Percentiles rank a stretch among this genome's conserved stretches.
Conservation (phyloP, 1,140 invertebrate genomes). For the Drosophila melanica region DNA sequence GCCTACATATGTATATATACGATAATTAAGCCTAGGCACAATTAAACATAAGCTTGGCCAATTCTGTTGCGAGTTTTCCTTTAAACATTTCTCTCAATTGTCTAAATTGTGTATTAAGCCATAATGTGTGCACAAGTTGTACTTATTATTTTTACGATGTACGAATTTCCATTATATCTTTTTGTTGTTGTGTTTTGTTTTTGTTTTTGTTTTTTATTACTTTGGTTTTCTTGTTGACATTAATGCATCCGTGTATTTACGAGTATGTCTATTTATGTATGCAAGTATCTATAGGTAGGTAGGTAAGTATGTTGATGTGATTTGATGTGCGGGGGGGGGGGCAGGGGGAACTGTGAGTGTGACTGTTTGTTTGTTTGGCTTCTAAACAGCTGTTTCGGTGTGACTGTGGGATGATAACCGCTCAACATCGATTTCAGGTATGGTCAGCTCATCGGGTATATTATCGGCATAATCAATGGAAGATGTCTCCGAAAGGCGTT, state of each 20-base stretch:
- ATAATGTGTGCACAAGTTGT: neutral
- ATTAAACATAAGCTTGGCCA: neutral
- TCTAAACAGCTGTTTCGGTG: conserved; percentile 95
- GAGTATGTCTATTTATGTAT: neutral
- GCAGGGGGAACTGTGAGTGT: neutral
- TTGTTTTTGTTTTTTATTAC: neutral
- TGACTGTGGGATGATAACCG: conserved; percentile 95
- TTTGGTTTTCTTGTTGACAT: neutral
- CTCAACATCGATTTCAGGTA: conserved; percentile 95
- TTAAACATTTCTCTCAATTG: neutral
- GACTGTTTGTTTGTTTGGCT: neutral
- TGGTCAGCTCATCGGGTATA: conserved; percentile 93
- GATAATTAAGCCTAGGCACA: no score
- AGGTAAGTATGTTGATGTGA: neutral
- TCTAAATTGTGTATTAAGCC: neutral
- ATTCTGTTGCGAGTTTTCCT: neutral
- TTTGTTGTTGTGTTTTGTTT: neutral
- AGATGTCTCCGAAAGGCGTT: conserved; percentile 94
- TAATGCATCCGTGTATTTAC: neutral
- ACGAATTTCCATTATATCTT: conserved; percentile 5
- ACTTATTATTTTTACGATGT: neutral
- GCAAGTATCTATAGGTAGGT: conserved; percentile 5
- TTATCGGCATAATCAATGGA: conserved; percentile 96
- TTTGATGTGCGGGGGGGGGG: neutral
- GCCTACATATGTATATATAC: no score